Evolutionary conservation across 2,888 invertebrate genomes (phyloP).

Genomic region (Anticlea derivata): DNA sequence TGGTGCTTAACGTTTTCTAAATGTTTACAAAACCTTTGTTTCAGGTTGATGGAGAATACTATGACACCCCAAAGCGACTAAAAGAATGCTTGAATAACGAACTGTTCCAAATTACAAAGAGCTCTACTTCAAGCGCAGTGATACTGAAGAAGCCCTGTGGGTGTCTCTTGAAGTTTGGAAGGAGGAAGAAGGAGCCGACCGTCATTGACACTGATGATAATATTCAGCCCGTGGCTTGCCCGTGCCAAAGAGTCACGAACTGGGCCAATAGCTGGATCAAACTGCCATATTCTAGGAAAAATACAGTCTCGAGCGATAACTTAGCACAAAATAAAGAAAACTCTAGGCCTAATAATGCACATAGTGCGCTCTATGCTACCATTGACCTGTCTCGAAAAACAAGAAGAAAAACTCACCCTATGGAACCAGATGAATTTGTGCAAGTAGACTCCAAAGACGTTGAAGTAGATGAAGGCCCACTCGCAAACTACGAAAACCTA

Average conservation of each 20-base stretch:
- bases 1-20: background rate
- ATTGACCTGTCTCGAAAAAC: conserved; percentile 87
- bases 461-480: conserved; percentile 72
- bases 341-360: conserved; percentile 63
- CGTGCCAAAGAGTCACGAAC: conserved; percentile 85
- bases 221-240: conserved; percentile 71
- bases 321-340: conserved; percentile 81
- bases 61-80: conserved; percentile 89
- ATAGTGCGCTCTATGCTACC: conserved; percentile 86
- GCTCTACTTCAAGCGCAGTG: conserved; percentile 80
- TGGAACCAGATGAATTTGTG: conserved; percentile 36
- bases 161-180: conserved; percentile 84
- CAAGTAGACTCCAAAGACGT: conserved; percentile 39
- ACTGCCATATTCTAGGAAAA: conserved; percentile 83
- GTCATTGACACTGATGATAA: conserved; percentile 67
- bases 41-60: conserved; percentile 83
- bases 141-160: conserved; percentile 88
- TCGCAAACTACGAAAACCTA: conserved; percentile 88
- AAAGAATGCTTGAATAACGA: conserved; percentile 86
- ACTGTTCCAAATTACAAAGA: conserved; percentile 72
- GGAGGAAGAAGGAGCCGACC: conserved; percentile 58
- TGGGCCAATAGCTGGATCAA: conserved; percentile 87
- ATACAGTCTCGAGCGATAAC: conserved; percentile 48
- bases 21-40: background rate
- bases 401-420: conserved; percentile 65